Base-by-base conservation (phyloP, 2,113 vertebrate species). In the Spheniscus mendiculus region DNA sequence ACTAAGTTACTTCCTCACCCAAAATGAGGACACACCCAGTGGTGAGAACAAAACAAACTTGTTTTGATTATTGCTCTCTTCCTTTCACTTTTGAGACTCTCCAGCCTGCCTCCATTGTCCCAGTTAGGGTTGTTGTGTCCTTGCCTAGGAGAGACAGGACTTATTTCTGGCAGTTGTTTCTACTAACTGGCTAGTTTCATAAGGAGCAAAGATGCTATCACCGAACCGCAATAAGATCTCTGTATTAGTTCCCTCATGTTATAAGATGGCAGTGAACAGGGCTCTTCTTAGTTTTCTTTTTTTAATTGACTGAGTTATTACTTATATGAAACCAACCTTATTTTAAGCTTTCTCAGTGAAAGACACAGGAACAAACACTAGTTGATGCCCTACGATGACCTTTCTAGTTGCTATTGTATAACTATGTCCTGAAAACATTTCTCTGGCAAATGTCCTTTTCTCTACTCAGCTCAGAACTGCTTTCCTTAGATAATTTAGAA, bases 41-140 rank as follows among this genome's bases (percentile, higher is more conserved):
- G n/a, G 32, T 78, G 27, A 95, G 90, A 95, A 61, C 55, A 97
- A 97, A 96, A 97, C 89, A 96, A 96, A 63, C 66, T 95, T 95
- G 93, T 96, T 97, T 96, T 97, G 89, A 81, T 72, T 70, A 55
- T 53, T 69, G 21, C 78, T 63, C 71, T 92, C 83, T 89, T 92
- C 47, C 88, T 97, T 97, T 97, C 87, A 59, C 72, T 97, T 97
- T 96, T 83, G 67, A 94, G 89, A 58, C 36, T 36, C 80, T 63
- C 40, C 32, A 63, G 61, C 14, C 30, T 69, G 59, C 58, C 83
- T 72, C 34, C 47, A 80, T 80, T 95, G 66, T 86, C 79, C 87
- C 27, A 62, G 25, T 70, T 50, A 67, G 17, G 56, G 42, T 80
- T 93, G 52, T 23, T 79, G 27, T 96, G 86, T 86, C 97, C 94